Base-by-base conservation (phyloP, 2,888 invertebrate species). In the Diplazon laetatorius region DNA sequence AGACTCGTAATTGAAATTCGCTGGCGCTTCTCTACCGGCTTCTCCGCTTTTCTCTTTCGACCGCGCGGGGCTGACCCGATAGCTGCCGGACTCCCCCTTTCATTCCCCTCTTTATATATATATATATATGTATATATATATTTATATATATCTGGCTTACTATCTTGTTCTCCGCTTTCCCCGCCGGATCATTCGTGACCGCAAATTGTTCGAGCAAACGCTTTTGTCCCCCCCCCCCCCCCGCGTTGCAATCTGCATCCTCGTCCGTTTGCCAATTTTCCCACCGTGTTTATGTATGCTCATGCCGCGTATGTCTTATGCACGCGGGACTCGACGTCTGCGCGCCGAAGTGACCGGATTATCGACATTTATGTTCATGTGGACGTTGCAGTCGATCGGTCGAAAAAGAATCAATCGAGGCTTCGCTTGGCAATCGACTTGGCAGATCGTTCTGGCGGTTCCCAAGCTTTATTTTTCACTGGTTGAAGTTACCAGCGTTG, bases 1-100 rank as follows among this genome's bases (percentile, higher is more conserved):
- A 88, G 86, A 87, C 85, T 87, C 87, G 86, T 90, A 90, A 91
- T 90, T 90, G 90, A 91, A 91, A 90, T 90, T 87, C 87, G 87
- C 87, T 85, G 89, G 76, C 68, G 75, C 66, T 78, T 65, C 62
- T 50, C 69, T 68, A n/a, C 44, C 60, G 52, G 37, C 30, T 52
- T 48, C 46, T 70, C 60, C 63, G n/a, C 71, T 59, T 66, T 76
- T 73, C 72, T 71, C 71, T 50, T 57, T 48, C 52, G 76, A 8
- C 48, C 48, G 14, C 30, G 22, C 42, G 37, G 42, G 66, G 4
- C 52, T 55, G 68, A 55, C 66, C 55, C 68, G 68, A 48, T 66
- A 35, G 66, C 66, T 52, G 55, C 30, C 30, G 55, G 55, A 55
- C 44, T 62, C 10, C 37, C 48, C n/a, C 22, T 3, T 22, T 18